Evolutionary conservation across 1,140 invertebrate genomes (phyloP).

Genomic region (Drosophila biarmipes): DNA sequence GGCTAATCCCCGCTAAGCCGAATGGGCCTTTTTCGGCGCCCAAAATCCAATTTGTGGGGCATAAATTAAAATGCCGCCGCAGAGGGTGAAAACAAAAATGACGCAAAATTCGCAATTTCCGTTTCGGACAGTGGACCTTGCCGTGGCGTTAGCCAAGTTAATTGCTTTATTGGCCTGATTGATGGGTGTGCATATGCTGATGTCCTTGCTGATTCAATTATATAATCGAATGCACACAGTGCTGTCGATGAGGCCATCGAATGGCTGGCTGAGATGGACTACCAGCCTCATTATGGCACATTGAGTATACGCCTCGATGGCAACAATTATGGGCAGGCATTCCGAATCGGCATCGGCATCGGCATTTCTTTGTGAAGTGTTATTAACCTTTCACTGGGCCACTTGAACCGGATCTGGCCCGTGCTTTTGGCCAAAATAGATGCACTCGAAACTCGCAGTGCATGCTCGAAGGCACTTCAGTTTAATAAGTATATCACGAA

Average conservation of each 20-base stretch:
- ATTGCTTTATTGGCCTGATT: slow-evolving; percentile 78
- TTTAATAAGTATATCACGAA: slow-evolving; percentile 49
- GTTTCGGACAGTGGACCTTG: slow-evolving; percentile 36
- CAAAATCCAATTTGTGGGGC: slow-evolving; percentile 73
- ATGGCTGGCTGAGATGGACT: slow-evolving; percentile 18
- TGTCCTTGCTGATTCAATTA: slow-evolving; percentile 72
- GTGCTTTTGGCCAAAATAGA: slow-evolving; percentile 47
- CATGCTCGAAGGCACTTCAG: slow-evolving; percentile 22
- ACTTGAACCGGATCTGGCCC: slow-evolving; percentile 51
- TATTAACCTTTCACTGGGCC: slow-evolving; percentile 76
- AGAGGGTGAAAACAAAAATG: slow-evolving; percentile 34
- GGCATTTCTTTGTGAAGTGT: slow-evolving; percentile 71
- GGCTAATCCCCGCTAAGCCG: slow-evolving; percentile 74
- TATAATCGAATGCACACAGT: slow-evolving; percentile 57
- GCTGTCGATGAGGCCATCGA: slow-evolving; percentile 32
- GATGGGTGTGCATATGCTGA: slow-evolving; percentile 59
- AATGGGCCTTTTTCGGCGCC: slow-evolving; percentile 58
- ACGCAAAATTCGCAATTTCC: slow-evolving; percentile 68
- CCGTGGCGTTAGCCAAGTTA: slow-evolving; percentile 38
- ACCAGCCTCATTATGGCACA: slow-evolving; percentile 47
- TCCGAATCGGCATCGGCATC: slow-evolving; percentile 29
- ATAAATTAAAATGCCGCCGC: slow-evolving; percentile 70
- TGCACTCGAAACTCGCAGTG: slow-evolving; percentile 32
- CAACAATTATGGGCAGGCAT: slow-evolving; percentile 45
- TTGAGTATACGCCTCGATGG: slow-evolving; percentile 16